Percentiles rank a stretch among this genome's conserved stretches.
phyloP scores from a whole-genome alignment of 2,113 vertebrate species.

The Ophthalmolycus amberensis region DNA sequence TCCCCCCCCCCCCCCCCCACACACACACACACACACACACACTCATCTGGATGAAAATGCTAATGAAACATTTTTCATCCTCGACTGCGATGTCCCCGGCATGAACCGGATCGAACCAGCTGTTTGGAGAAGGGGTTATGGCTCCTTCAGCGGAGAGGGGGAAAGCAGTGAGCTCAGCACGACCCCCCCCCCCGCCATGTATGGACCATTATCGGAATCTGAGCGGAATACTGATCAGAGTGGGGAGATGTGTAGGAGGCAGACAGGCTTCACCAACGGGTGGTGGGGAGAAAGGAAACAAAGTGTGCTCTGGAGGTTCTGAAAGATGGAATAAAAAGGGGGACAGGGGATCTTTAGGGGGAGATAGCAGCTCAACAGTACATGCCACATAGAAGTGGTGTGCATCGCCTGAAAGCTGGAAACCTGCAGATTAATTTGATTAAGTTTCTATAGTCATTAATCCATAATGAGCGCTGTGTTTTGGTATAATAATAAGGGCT shows the following conservation, averaged over 20 bases:
- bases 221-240: constrained; percentile 43
- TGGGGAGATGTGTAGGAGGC: neutral
- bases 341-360: neutral
- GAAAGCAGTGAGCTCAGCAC: constrained; percentile 50
- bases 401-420: neutral
- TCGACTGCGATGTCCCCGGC: constrained; percentile 42
- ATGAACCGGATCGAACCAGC: constrained; percentile 50
- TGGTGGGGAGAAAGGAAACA: neutral
- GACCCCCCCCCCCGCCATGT: neutral
- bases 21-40: no score
- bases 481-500: neutral
- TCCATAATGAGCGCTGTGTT: neutral
- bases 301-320: neutral
- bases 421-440: no score
- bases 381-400: neutral
- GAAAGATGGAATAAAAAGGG: neutral
- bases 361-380: neutral
- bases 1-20: no score
- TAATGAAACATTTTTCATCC: constrained; percentile 57
- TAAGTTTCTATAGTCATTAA: neutral
- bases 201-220: constrained; percentile 25
- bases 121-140: constrained; percentile 39
- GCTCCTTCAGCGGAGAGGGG: constrained; percentile 34
- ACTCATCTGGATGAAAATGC: constrained; percentile 42
- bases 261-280: neutral